These are phyloP conservation scores for Drosophila pallidifrons DNA, from an alignment of 1,140 invertebrate genomes.

Conservation along the genomic window DNA sequence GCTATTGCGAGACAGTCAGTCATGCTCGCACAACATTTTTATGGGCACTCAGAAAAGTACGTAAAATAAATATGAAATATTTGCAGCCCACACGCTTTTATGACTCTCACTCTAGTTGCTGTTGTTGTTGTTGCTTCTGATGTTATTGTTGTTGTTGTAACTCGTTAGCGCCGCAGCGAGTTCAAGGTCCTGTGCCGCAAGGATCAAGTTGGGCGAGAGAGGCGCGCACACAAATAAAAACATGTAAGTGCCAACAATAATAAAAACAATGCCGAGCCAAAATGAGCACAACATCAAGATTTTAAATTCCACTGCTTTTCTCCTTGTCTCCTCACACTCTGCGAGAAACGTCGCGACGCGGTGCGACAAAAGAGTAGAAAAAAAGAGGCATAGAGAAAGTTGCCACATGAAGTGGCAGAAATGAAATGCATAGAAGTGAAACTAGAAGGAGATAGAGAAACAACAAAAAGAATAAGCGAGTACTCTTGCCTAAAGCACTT, in stretches of 20 bases:
- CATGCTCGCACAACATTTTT: conserved; percentile 16
- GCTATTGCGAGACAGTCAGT: conserved; percentile 1
- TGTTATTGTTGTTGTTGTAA: conserved; percentile 23
- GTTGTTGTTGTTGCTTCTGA: conserved; percentile 3
- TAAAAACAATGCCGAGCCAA: conserved; percentile 66
- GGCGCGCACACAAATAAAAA: conserved; percentile 43
- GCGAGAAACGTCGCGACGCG: neutral
- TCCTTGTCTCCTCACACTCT: neutral
- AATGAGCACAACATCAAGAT: conserved; percentile 66
- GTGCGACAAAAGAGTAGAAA: neutral
- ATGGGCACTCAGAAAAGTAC: conserved; percentile 45
- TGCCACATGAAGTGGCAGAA: conserved; percentile 34
- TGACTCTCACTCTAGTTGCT: conserved; percentile 7
- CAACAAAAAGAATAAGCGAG: conserved; percentile 28
- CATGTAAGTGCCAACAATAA: conserved; percentile 64
- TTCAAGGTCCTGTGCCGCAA: conserved; percentile 58
- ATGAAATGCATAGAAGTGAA: conserved; percentile 37
- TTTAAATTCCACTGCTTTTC: conserved; percentile 30
- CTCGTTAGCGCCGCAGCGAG: conserved; percentile 50
- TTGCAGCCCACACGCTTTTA: conserved; percentile 33
- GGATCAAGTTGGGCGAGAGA: conserved; percentile 54
- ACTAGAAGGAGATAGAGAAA: conserved; percentile 21
- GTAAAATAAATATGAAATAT: conserved; percentile 65
- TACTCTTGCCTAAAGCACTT: conserved; percentile 9
- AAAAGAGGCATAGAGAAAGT: conserved; percentile 10